Evolutionary conservation across 2,797 vertebrate species (phyloP).

Genomic region (Myotis daubentonii): DNA sequence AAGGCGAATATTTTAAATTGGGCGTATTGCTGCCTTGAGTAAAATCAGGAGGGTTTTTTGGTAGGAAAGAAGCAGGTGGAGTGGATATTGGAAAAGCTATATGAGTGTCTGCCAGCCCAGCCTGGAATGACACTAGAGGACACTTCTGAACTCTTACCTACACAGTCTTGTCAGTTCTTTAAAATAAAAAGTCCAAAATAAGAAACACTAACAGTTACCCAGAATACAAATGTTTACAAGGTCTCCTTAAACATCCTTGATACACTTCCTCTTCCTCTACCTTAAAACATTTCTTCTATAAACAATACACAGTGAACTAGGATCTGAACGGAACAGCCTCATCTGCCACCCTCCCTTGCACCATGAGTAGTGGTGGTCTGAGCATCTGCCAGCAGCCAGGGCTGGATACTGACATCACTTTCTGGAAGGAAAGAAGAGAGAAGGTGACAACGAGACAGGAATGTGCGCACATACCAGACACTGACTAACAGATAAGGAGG

Average conservation of each 20-base stretch:
- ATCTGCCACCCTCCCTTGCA: neutral
- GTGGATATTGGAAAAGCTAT: neutral
- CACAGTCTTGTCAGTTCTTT: neutral
- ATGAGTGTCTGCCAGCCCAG: neutral
- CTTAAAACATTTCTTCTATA: constrained; percentile 55
- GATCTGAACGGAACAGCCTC: neutral
- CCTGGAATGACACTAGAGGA: neutral
- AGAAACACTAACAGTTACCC: constrained; percentile 17
- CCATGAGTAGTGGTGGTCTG: neutral
- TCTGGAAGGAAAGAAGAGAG: neutral
- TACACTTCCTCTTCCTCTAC: constrained; percentile 52
- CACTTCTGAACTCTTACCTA: neutral
- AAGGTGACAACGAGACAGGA: neutral
- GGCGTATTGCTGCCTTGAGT: neutral
- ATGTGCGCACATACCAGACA: too few relatives aligned
- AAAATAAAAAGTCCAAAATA: neutral
- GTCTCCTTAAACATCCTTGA: constrained; percentile 50
- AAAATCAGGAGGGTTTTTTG: neutral
- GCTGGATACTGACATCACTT: neutral
- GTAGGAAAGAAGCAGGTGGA: neutral
- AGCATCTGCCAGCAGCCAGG: neutral
- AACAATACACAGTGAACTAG: constrained; percentile 20
- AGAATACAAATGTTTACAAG: constrained; percentile 62
- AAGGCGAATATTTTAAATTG: neutral
- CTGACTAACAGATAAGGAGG: neutral